Evolutionary conservation across 2,113 vertebrate species (phyloP).

Genomic region (Calyptommatus sinebrachiatus): DNA sequence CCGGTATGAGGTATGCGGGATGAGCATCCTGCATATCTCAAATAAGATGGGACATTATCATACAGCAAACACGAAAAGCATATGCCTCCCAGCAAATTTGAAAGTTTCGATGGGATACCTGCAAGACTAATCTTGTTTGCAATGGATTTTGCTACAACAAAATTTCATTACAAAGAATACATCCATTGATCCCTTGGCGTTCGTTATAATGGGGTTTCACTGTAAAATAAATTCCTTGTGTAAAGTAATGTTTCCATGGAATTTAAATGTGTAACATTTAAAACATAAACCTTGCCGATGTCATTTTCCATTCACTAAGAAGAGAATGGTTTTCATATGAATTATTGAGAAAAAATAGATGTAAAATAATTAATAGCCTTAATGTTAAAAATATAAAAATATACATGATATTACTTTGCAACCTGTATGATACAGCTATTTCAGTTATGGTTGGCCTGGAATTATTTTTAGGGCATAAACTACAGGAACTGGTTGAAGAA

Average conservation of each 20-base stretch:
- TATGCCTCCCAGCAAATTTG: too few species aligned
- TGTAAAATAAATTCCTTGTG: neutral
- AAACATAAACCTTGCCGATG: neutral
- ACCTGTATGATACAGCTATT: neutral
- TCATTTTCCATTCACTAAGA: neutral
- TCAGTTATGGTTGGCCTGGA: neutral
- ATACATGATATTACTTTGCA: neutral
- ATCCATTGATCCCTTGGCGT: too few species aligned
- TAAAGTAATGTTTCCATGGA: neutral
- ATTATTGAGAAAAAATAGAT: neutral
- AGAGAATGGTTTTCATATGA: neutral
- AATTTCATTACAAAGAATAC: too few species aligned
- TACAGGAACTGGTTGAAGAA: slow-evolving; percentile 7
- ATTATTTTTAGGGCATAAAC: slow-evolving; percentile 19
- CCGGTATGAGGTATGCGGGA: too few species aligned
- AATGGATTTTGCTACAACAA: too few species aligned
- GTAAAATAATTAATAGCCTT: neutral
- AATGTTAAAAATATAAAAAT: neutral
- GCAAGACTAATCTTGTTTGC: too few species aligned
- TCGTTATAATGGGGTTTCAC: too few species aligned
- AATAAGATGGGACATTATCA: too few species aligned
- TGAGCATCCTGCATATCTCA: too few species aligned
- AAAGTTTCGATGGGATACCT: too few species aligned
- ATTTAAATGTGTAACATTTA: neutral
- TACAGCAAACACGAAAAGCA: too few species aligned